These are phyloP conservation scores for Geophilus truncorum DNA, from an alignment of 2,888 invertebrate genomes.

Conservation along the genomic window DNA sequence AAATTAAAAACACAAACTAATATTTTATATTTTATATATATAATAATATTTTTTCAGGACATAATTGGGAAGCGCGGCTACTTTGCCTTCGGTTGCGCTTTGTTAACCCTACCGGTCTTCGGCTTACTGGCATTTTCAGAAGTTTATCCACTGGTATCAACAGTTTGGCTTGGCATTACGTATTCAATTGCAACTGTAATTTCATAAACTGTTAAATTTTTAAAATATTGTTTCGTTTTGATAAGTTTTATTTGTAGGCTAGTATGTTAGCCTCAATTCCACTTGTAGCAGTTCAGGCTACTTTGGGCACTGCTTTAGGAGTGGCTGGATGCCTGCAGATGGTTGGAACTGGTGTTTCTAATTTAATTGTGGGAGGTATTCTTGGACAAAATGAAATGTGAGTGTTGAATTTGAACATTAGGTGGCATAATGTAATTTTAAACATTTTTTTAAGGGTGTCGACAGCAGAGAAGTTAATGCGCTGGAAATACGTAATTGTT, in stretches of 20 bases:
- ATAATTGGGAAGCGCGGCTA: conserved; percentile 48
- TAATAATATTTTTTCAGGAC: conserved; percentile 43
- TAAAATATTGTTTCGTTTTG: not conserved
- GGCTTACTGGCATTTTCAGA: conserved; percentile 48
- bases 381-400: conserved; percentile 42
- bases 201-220: not conserved
- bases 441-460: no score
- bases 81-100: conserved; percentile 45
- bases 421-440: no score
- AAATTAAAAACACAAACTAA: conserved; percentile 39
- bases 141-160: conserved; percentile 47
- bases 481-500: conserved; percentile 50
- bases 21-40: not conserved
- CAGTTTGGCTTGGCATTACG: conserved; percentile 49
- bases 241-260: conserved; percentile 40
- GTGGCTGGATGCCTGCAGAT: conserved; percentile 50
- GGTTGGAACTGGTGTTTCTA: conserved; percentile 50
- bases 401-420: no score
- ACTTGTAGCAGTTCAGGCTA: conserved; percentile 47
- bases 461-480: not conserved
- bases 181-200: conserved; percentile 49
- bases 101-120: conserved; percentile 48
- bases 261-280: conserved; percentile 51
- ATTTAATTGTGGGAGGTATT: conserved; percentile 48
- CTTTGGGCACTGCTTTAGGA: conserved; percentile 50